Evolutionary conservation across 2,797 vertebrate species (phyloP), one percentile per base, ranked within the genome.

Genomic region (Anolis apletophallus): DNA sequence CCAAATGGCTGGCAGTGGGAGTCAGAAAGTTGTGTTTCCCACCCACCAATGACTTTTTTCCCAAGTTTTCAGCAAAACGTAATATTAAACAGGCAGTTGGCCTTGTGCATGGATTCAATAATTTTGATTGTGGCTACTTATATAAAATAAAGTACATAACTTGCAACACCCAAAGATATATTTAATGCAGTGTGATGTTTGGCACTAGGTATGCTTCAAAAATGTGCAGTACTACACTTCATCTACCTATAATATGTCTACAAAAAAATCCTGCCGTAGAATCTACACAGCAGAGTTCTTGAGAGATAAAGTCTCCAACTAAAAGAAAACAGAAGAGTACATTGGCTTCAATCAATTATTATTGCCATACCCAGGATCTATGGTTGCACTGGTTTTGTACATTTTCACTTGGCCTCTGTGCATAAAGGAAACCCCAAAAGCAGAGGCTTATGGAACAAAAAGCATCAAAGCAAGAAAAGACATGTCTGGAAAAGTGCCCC

Each of bases 271-370:
- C 8, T 77, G 26, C 32, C 46, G 1, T 50, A 57, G 16, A 55
- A n/a, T 32, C 75, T 78, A 36, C 21, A 68, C 10, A 10, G 9
- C 12, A 26, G 3, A 76, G 73, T 73, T 54, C 59, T 21, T 76
- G 75, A 11, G 21, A 12, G 19, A 36, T 32, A 61, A 61, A 74
- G 13, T 74, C 71, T 74, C 54, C 71, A 68, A 3, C 34, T 75
- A 23, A 52, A 71, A 19, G 19, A 74, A 87, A 82, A 32, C 32
- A 69, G 77, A 77, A 69, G 73, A 69, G 40, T 82, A 78, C 69
- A 78, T 26, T 64, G n/a, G 61, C 7, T 21, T 71, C 29, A 75
- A 19, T 16, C 7, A 69, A 36, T 61, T 71, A 69, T 57, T n/a
- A 52, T 46, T 29, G 46, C 3, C 54, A 82, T 29, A 26, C 57